Conservation (phyloP, 2,888 invertebrate species). For the Limnephilus lunatus region DNA sequence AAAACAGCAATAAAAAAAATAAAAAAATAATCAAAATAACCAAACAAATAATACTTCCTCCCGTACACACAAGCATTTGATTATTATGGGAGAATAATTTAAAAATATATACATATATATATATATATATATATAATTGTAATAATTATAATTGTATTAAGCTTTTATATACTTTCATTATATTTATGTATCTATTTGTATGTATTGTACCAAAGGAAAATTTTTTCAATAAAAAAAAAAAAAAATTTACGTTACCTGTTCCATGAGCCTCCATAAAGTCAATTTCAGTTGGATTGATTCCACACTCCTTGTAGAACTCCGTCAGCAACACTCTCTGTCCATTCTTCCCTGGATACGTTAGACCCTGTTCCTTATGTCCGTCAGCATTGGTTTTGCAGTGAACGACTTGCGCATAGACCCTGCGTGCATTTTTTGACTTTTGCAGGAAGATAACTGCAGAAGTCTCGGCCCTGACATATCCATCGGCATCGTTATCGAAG, state of each 20-base stretch:
- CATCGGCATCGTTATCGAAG: conserved; percentile 90
- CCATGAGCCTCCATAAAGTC: conserved; percentile 93
- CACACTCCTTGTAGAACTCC: conserved; percentile 83
- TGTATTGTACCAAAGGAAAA: too few species aligned
- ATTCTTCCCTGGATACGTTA: conserved; percentile 82
- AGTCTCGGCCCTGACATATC: conserved; percentile 91
- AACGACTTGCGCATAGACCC: conserved; percentile 83
- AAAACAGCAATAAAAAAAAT: too few species aligned
- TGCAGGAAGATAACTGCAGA: conserved; percentile 85
- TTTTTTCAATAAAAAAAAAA: too few species aligned
- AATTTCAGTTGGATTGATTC: conserved; percentile 82
- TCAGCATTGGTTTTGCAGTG: conserved; percentile 90
- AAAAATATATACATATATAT: too few species aligned
- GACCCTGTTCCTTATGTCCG: conserved; percentile 85
- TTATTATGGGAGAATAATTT: too few species aligned
- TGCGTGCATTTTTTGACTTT: conserved; percentile 82
- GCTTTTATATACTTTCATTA: too few species aligned
- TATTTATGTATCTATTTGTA: too few species aligned
- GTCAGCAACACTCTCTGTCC: conserved; percentile 80
- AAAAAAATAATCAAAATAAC: too few species aligned
- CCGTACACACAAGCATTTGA: too few species aligned
- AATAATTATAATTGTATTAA: too few species aligned
- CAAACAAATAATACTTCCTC: too few species aligned
- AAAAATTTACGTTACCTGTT: conserved; percentile 77
- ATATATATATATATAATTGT: too few species aligned